These are phyloP conservation scores for Nemoura dubitans DNA, from an alignment of 2,888 invertebrate genomes.

Conservation along the genomic window DNA sequence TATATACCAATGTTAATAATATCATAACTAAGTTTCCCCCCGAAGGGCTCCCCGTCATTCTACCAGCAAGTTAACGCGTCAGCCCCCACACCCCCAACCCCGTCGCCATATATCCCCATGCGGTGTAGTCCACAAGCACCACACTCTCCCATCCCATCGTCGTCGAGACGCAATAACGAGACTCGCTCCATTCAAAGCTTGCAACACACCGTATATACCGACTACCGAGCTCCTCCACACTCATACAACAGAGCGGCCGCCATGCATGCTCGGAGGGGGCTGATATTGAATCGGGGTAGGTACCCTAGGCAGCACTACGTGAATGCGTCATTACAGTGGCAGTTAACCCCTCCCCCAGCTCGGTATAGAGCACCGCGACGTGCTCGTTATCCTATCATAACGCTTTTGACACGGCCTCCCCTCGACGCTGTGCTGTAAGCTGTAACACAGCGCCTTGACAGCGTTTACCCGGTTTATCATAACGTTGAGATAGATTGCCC, in stretches of 20 bases:
- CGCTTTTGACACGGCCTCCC: conserved; percentile 32
- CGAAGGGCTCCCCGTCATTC: not conserved
- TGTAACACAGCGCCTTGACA: conserved; percentile 20
- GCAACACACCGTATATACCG: conserved; percentile 1
- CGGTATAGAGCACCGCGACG: not conserved
- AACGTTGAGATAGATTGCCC: conserved; percentile 33
- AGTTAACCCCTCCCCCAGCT: conserved; percentile 41
- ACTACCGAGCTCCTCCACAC: not conserved
- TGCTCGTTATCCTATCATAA: conserved; percentile 40
- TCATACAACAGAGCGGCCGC: not conserved
- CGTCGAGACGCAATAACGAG: not conserved
- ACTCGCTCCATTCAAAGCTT: not conserved
- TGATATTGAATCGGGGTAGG: conserved; percentile 17
- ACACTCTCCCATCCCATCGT: not conserved
- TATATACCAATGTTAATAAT: not conserved
- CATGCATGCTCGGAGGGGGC: not conserved
- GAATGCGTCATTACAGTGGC: conserved; percentile 47
- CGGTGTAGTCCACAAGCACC: not conserved
- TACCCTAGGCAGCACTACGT: conserved; percentile 8
- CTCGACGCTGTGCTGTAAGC: conserved; percentile 21
- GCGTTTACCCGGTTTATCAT: conserved; percentile 34
- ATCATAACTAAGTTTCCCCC: not conserved
- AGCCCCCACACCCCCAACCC: not conserved
- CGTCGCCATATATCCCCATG: not conserved
- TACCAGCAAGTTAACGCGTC: not conserved